A percentile compares a stretch with the other conserved stretches of the same genome.
These are phyloP conservation scores for Neocloeon triangulifer DNA, from an alignment of 1,140 invertebrate species.

Conservation along the genomic window DNA sequence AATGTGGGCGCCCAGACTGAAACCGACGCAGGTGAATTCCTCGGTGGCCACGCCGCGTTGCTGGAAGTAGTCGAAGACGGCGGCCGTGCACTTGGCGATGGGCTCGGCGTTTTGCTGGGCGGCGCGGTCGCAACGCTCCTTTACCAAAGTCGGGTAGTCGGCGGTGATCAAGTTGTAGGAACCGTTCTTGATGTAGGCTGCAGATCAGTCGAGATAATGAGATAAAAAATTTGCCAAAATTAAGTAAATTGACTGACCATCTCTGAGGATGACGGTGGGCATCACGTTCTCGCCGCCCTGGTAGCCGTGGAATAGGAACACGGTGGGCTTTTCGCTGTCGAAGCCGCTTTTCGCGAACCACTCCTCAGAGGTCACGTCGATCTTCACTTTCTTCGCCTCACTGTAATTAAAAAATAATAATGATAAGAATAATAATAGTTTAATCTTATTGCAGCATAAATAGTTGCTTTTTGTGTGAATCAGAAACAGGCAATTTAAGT, in stretches of 20 bases:
- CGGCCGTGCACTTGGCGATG: slow-evolving; percentile 22
- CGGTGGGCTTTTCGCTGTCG: slow-evolving; percentile 37
- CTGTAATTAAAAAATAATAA: no score
- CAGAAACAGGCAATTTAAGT: no score
- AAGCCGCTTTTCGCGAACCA: slow-evolving; percentile 37
- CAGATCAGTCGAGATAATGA: slow-evolving; percentile 27
- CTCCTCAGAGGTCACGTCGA: slow-evolving; percentile 27
- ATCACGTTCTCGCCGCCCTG: slow-evolving; percentile 41
- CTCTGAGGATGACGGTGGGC: slow-evolving; percentile 37
- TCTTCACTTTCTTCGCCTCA: no score
- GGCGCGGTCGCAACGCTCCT: slow-evolving; percentile 44
- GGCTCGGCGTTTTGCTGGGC: slow-evolving; percentile 18
- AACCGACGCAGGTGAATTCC: slow-evolving; percentile 37
- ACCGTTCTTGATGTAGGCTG: slow-evolving; percentile 37
- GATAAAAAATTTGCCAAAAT: no score
- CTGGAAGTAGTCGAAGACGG: slow-evolving; percentile 41
- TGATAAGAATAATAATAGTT: no score
- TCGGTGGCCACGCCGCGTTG: slow-evolving; percentile 10
- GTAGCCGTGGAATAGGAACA: slow-evolving; percentile 48
- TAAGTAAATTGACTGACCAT: no score
- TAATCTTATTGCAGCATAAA: no score
- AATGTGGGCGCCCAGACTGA: slow-evolving; percentile 48
- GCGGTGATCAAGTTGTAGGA: slow-evolving; percentile 56
- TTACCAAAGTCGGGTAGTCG: slow-evolving; percentile 39
- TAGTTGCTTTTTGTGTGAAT: no score